Base-by-base conservation (phyloP, 2,888 invertebrate species). In the Epicampocera succincta region DNA sequence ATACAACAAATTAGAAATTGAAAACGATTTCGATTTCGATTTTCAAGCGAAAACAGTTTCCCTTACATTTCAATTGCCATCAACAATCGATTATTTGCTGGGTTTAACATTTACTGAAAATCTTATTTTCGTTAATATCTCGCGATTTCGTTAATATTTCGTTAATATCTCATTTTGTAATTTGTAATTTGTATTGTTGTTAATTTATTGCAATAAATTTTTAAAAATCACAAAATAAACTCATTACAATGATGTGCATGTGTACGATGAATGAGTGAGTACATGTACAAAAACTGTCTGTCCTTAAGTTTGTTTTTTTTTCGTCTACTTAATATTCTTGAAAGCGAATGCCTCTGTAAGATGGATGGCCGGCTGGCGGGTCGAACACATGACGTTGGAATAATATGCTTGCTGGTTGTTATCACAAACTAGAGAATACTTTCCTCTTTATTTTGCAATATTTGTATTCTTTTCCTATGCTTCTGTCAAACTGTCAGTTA, bases 401-500 rank as follows among this genome's bases (percentile, higher is more conserved):
- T 56, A 54, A 56, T 63, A 73, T 75, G 50, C 75, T 46, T 77
- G 65, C 71, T 65, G n/a, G 65, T 15, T 25, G 11, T 60, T 29
- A 52, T 61, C 42, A 38, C 46, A 44, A 54, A 33, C 33, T 33
- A 38, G 15, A 38, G 38, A 56, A 21, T 17, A 9, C 54, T 63
- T 63, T 52, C 33, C 65, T 65, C 46, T 65, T 56, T 74, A 46
- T 56, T n/a, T 54, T 44, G 42, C 25, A 65, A 65, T 58, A 69
- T 80, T 78, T 77, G 73, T 60, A 74, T 78, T 74, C 78, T 74
- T 71, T 78, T 82, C 77, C 65, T 78, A 82, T 78, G 74, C 60
- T 74, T 78, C 82, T 82, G 77, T 78, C 82, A 82, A 82, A 82
- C 65, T 82, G 82, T 82, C 78, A 82, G 58, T 82, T 73, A 52